These are phyloP conservation scores for Puffinus mauretanicus DNA, from an alignment of 2,113 vertebrate genomes.

Conservation along the genomic window DNA sequence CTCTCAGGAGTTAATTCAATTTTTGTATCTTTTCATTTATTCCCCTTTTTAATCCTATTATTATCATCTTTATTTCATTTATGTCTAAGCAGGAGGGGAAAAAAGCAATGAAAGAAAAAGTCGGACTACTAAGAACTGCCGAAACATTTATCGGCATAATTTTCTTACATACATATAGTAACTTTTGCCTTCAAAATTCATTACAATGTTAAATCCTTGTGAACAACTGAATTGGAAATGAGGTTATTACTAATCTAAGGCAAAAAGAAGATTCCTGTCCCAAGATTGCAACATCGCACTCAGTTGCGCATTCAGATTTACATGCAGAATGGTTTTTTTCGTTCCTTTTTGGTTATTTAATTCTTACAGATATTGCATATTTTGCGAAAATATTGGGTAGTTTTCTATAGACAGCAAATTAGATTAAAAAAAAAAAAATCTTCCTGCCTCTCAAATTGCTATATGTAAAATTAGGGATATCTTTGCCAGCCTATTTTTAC, in stretches of 20 bases:
- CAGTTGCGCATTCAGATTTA: not conserved
- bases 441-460: not conserved
- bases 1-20: not conserved
- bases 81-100: not conserved
- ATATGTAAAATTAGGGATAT: not conserved
- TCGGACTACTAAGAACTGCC: not conserved
- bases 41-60: not conserved
- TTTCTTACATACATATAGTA: not conserved
- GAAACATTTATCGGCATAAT: not conserved
- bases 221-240: not conserved
- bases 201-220: not conserved
- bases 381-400: not conserved
- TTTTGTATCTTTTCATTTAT: not conserved
- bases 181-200: not conserved
- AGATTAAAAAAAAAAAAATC: not conserved
- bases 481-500: not conserved
- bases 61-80: not conserved
- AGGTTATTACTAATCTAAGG: not conserved
- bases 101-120: not conserved
- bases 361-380: not conserved
- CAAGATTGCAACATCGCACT: not conserved
- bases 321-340: not conserved
- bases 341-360: not conserved
- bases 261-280: not conserved
- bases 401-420: not conserved